phyloP scores from a whole-genome alignment of 2,888 invertebrate species.

The Venusia cambrica region DNA sequence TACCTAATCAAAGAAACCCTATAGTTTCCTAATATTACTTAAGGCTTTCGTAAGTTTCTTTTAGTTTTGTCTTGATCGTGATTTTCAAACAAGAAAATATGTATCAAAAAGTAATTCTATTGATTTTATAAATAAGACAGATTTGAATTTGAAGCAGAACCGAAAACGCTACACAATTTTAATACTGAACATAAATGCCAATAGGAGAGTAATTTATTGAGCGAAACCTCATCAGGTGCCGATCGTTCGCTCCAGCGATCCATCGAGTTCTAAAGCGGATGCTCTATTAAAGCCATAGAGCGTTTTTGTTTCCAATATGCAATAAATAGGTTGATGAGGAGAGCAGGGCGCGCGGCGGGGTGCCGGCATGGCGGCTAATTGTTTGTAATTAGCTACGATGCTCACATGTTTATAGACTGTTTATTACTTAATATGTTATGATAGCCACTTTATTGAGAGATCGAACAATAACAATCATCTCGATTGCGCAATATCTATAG shows the following conservation, averaged over 20 bases:
- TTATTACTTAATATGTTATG: slow-evolving; percentile 73
- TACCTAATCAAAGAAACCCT: no score
- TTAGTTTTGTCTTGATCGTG: no score
- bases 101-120: no score
- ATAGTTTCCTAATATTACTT: no score
- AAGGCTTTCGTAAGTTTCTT: no score
- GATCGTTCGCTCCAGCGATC: slow-evolving; percentile 11
- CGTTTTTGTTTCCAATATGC: slow-evolving; percentile 67
- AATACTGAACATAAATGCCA: slow-evolving; percentile 5
- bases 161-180: slow-evolving; percentile 4
- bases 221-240: slow-evolving; percentile 20
- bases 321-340: slow-evolving; percentile 64
- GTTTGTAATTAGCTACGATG: slow-evolving; percentile 63
- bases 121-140: no score
- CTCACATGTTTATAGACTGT: slow-evolving; percentile 64
- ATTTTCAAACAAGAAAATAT: no score
- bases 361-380: slow-evolving; percentile 61
- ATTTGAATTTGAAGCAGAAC: slow-evolving; percentile 8
- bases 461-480: slow-evolving; percentile 38
- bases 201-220: slow-evolving; percentile 11
- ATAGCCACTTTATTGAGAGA: slow-evolving; percentile 43
- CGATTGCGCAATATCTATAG: slow-evolving; percentile 34
- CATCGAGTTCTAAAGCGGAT: slow-evolving; percentile 4
- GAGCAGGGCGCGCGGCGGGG: slow-evolving; percentile 44
- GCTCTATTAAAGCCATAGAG: slow-evolving; percentile 42